These are phyloP conservation scores for Phaonia tiefii DNA, from an alignment of 2,888 invertebrate genomes.

Conservation along the genomic window DNA sequence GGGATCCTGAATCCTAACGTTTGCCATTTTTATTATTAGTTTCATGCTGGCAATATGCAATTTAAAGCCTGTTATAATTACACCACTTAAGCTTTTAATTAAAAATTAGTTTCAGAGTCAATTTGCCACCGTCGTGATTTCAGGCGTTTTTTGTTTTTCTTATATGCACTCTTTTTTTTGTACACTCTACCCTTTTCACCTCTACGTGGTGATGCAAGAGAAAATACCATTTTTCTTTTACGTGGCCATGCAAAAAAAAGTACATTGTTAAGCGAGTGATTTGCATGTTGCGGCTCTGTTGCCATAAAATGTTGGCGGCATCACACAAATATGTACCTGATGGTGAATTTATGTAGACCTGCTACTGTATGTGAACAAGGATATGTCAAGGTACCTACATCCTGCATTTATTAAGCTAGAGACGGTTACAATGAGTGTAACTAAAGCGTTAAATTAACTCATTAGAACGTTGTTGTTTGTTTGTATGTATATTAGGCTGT, in stretches of 20 bases:
- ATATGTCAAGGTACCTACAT: no score
- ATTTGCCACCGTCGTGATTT: conserved; percentile 52
- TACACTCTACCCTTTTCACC: conserved; percentile 11
- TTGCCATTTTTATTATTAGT: conserved; percentile 38
- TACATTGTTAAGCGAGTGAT: conserved; percentile 33
- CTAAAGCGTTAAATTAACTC: conserved; percentile 60
- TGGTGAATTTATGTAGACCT: no score
- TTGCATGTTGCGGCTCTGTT: conserved; percentile 41
- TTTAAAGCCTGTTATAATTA: conserved; percentile 60
- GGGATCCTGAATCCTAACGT: background rate
- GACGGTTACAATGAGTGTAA: background rate
- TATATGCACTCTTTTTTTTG: conserved; percentile 2
- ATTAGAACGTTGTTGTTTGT: conserved; percentile 23
- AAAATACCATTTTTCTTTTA: conserved; percentile 8
- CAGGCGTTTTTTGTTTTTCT: background rate
- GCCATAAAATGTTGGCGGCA: no score
- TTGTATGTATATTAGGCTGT: background rate
- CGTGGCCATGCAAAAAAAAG: background rate
- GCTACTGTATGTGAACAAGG: no score
- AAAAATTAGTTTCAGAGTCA: conserved; percentile 56
- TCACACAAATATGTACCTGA: no score
- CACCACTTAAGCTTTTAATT: conserved; percentile 64
- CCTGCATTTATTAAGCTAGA: no score
- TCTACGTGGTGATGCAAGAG: conserved; percentile 12
- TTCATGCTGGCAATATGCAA: conserved; percentile 52